These are phyloP conservation scores for Erpobdella octoculata DNA, from an alignment of 2,888 invertebrate species.

Conservation along the genomic window DNA sequence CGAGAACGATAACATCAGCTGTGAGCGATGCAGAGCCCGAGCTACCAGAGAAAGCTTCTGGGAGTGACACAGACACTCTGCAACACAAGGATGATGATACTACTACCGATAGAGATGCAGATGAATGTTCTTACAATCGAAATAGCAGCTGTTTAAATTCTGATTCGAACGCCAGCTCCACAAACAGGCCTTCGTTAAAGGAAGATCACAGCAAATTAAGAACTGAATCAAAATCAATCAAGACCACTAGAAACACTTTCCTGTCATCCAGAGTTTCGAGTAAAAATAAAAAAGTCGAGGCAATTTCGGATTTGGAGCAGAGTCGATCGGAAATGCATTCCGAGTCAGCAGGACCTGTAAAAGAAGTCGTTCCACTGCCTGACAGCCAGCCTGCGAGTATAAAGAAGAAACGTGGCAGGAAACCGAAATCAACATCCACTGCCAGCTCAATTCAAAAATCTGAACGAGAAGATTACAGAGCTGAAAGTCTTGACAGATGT, in stretches of 20 bases:
- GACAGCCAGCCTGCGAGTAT: neutral
- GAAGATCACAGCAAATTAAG: neutral
- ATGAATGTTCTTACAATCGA: neutral
- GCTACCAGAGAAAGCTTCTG: neutral
- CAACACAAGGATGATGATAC: neutral
- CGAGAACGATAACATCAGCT: neutral
- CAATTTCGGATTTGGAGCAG: neutral
- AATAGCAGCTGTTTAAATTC: neutral
- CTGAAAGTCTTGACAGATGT: too few relatives aligned
- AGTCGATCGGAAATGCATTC: neutral
- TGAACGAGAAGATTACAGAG: neutral
- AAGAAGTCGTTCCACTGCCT: neutral
- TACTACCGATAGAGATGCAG: neutral
- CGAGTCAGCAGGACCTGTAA: neutral
- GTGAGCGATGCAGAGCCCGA: neutral
- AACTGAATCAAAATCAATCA: neutral
- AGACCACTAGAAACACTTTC: neutral
- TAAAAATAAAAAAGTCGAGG: neutral
- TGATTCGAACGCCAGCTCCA: neutral
- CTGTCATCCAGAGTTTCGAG: neutral
- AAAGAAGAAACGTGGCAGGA: neutral
- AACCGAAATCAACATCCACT: neutral
- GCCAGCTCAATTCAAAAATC: neutral
- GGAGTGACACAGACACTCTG: neutral
- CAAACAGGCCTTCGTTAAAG: neutral